phyloP scores from a whole-genome alignment of 35 echinoderm and acorn worm genomes.

The Apostichopus californicus region DNA sequence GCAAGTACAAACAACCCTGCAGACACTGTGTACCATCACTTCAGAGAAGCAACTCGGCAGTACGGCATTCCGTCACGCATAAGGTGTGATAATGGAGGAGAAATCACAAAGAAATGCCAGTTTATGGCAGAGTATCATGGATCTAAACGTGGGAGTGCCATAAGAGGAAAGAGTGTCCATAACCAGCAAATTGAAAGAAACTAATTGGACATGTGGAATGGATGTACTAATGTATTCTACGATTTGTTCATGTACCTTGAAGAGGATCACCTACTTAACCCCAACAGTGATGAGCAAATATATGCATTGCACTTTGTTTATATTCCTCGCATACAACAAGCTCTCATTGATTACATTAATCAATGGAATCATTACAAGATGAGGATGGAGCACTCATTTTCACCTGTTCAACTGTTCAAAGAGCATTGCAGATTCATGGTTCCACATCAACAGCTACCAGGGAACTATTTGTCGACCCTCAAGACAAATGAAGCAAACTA shows the following conservation, averaged over 20 bases:
- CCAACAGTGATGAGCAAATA: slow-evolving; percentile 5
- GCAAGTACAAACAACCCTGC: not conserved
- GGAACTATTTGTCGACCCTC: no score
- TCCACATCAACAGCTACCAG: not conserved
- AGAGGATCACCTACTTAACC: not conserved
- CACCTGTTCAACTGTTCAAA: not conserved
- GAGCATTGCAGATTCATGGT: not conserved
- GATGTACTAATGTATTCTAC: slow-evolving; percentile 27
- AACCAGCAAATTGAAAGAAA: slow-evolving; percentile 52
- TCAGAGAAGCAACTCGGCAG: not conserved
- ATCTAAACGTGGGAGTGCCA: slow-evolving; percentile 7
- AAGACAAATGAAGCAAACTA: no score
- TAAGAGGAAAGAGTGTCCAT: slow-evolving; percentile 48
- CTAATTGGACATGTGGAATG: slow-evolving; percentile 48
- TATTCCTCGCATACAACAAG: not conserved
- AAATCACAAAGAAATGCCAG: slow-evolving; percentile 10
- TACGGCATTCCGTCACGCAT: not conserved
- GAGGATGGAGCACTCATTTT: not conserved
- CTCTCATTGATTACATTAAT: not conserved
- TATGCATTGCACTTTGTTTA: slow-evolving; percentile 1
- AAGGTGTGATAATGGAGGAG: not conserved
- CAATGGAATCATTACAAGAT: slow-evolving; percentile 15
- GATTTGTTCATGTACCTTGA: not conserved
- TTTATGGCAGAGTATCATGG: not conserved
- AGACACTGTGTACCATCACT: not conserved